Evolutionary conservation across 2,797 vertebrate species (phyloP).

Genomic region (Halcyon smyrnensis): DNA sequence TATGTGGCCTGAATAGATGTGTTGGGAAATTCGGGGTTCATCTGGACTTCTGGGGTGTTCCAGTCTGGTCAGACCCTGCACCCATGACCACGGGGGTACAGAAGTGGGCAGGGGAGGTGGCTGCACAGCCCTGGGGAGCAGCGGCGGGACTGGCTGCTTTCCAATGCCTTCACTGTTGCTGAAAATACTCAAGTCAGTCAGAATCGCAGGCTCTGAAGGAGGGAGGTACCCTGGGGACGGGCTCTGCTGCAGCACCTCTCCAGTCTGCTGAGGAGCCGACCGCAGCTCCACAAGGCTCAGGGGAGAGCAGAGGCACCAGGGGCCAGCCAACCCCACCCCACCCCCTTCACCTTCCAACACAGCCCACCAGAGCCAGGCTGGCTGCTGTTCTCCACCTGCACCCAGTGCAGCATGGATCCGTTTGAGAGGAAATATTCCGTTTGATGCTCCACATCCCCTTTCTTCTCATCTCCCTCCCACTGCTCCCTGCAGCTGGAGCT

Average conservation of each 20-base stretch:
- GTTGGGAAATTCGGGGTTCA: not conserved
- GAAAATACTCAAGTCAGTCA: not conserved
- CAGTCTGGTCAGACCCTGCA: not conserved
- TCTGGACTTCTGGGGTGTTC: not conserved
- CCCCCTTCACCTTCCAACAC: not conserved
- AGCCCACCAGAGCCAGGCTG: fast-evolving
- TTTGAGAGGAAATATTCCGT: not conserved
- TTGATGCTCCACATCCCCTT: not conserved
- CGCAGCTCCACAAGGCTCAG: fast-evolving
- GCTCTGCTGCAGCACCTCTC: not conserved
- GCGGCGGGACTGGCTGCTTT: fast-evolving
- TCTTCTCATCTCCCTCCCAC: not conserved
- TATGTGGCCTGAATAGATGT: not conserved
- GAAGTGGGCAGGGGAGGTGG: not conserved
- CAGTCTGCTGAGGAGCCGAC: fast-evolving
- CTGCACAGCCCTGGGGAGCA: fast-evolving
- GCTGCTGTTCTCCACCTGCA: fast-evolving
- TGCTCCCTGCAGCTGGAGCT: not conserved
- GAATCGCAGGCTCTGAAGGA: not conserved
- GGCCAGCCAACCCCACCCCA: too few relatives aligned
- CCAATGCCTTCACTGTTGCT: fast-evolving
- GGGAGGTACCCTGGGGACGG: fast-evolving
- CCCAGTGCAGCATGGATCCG: fast-evolving
- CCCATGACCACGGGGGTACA: fast-evolving
- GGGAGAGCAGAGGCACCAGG: fast-evolving